Evolutionary conservation across 2,113 vertebrate species (phyloP).

Genomic region (Cynoglossus semilaevis): DNA sequence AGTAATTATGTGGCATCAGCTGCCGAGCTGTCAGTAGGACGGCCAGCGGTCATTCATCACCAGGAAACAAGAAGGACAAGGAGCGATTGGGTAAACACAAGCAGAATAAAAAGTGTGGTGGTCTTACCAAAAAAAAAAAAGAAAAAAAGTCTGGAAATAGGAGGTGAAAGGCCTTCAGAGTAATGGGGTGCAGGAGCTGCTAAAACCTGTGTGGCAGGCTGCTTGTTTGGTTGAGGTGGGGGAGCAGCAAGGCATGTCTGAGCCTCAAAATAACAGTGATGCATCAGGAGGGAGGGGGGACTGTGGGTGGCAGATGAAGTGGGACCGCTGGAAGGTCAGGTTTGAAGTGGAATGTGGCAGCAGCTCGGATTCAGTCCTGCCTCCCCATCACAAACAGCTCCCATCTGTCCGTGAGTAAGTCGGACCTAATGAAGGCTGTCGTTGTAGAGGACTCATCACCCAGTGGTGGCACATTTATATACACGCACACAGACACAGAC

Average conservation of each 20-base stretch:
- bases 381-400: slow-evolving; percentile 50
- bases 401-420: slow-evolving; percentile 54
- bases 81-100: slow-evolving; percentile 68
- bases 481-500: not conserved
- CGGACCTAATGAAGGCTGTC: slow-evolving; percentile 55
- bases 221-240: slow-evolving; percentile 42
- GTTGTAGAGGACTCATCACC: slow-evolving; percentile 49
- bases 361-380: slow-evolving; percentile 60
- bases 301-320: slow-evolving; percentile 57
- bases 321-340: slow-evolving; percentile 66
- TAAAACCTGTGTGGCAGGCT: slow-evolving; percentile 48
- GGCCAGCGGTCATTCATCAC: slow-evolving; percentile 74
- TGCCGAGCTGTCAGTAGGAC: slow-evolving; percentile 73
- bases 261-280: slow-evolving; percentile 58
- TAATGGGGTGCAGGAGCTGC: slow-evolving; percentile 63
- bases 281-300: slow-evolving; percentile 53
- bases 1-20: slow-evolving; percentile 78
- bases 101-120: slow-evolving; percentile 55
- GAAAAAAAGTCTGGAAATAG: slow-evolving; percentile 46
- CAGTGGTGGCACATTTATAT: slow-evolving; percentile 38
- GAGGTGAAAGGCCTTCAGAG: slow-evolving; percentile 55
- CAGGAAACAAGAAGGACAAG: slow-evolving; percentile 55
- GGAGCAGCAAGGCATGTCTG: slow-evolving; percentile 31
- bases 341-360: slow-evolving; percentile 64
- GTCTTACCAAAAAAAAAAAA: slow-evolving; percentile 41